Evolutionary conservation across 2,797 vertebrate species (phyloP), one percentile per base, ranked within the genome.

Genomic region (Alfaro cultratus): DNA sequence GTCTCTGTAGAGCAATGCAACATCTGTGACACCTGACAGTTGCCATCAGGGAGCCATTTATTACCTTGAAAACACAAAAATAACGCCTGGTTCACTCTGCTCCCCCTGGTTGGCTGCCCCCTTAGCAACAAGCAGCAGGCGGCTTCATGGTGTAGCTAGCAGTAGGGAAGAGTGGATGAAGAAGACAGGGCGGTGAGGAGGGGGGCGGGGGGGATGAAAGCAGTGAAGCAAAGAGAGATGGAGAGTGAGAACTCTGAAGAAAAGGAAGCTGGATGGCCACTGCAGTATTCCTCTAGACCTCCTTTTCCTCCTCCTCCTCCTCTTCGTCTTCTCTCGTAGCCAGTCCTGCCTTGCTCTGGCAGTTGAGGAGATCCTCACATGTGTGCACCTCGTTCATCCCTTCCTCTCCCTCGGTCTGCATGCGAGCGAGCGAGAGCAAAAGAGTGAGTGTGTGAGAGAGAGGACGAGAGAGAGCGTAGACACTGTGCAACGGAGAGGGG

Each of bases 61-160:
- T 97, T 97, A 97, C 97, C 97, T 97, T 96, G 43, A 92, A 95
- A 93, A 94, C 94, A 93, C 95, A 96, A 95, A 93, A 94, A 93
- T 87, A 93, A 94, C 78, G 92, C 89, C 90, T 83, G 81, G 92
- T 91, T 91, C 92, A 90, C 94, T 92, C 91, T 93, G 91, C 89
- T 92, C 87, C 90, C 88, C 88, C 92, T 84, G 91, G 90, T 86
- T 82, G 86, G 90, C 91, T 92, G 88, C 93, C 92, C 94, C 94
- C 95, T 97, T 96, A 95, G 95, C 92, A 96, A 93, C 94, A 87
- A 93, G 91, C 93, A 89, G 89, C 93, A 89, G 91, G 87, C 94
- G 80, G 93, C 94, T 91, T 94, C 97, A 96, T 96, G 95, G 87
- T 89, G 81, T 86, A 94, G 93, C 91, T 93, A 92, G 87, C 77